Evolutionary conservation across 2,888 invertebrate genomes (phyloP).

Genomic region (Uloborus plumipes): DNA sequence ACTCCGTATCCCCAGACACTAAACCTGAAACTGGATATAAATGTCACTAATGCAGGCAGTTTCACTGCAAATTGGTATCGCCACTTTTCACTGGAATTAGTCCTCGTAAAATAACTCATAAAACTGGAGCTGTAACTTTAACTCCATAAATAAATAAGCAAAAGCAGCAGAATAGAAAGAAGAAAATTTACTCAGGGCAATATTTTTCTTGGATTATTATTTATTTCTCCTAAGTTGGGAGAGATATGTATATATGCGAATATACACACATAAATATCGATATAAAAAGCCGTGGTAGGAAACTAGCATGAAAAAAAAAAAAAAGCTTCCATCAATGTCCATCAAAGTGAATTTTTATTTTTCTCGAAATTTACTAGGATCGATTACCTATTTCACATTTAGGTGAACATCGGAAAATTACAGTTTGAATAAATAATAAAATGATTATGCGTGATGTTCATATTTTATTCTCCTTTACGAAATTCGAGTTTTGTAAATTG

Average conservation of each 20-base stretch:
- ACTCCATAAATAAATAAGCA: constrained; percentile 12
- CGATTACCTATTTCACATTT: constrained; percentile 39
- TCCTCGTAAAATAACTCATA: constrained; percentile 51
- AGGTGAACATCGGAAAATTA: constrained; percentile 46
- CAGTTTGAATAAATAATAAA: constrained; percentile 56
- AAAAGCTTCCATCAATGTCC: too few relatives aligned
- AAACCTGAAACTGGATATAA: constrained; percentile 29
- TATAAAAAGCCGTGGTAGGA: too few relatives aligned
- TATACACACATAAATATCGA: neutral
- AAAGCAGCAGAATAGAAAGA: neutral
- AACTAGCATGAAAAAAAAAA: too few relatives aligned
- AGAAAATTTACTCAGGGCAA: neutral
- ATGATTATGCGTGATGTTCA: constrained; percentile 10
- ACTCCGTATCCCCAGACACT: neutral
- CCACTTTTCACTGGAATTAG: constrained; percentile 41
- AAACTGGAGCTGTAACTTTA: constrained; percentile 19
- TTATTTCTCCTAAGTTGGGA: neutral
- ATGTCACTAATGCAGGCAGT: constrained; percentile 30
- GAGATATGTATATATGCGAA: neutral
- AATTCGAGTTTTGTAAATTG: too few relatives aligned
- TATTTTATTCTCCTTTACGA: too few relatives aligned
- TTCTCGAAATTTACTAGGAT: neutral
- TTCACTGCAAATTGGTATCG: constrained; percentile 41
- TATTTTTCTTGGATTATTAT: constrained; percentile 6
- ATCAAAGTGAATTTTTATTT: too few relatives aligned